Percentiles rank a stretch among this genome's conserved stretches.
Evolutionary conservation across 1,140 invertebrate genomes (phyloP).

Genomic region (Pissodes strobi): DNA sequence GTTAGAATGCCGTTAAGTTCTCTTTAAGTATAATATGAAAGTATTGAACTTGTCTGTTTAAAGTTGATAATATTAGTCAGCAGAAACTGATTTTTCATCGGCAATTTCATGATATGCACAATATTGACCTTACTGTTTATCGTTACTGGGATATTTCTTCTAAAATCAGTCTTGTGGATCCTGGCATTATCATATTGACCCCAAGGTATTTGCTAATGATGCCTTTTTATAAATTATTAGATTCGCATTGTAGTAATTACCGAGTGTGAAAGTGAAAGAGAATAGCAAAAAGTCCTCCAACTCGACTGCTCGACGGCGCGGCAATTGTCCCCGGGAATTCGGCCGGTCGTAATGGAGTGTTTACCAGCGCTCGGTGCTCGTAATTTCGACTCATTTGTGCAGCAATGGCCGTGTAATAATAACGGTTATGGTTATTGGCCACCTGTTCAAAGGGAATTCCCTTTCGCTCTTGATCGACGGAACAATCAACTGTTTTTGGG

Average conservation of each 20-base stretch:
- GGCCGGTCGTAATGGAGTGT: conserved; percentile 56
- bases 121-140: no score
- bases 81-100: no score
- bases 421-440: conserved; percentile 58
- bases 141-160: no score
- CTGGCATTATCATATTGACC: no score
- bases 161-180: no score
- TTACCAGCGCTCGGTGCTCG: conserved; percentile 55
- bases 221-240: no score
- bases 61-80: no score
- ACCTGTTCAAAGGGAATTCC: conserved; percentile 52
- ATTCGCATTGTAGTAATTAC: conserved; percentile 11
- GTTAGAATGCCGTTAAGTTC: no score
- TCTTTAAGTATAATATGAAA: no score
- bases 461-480: conserved; percentile 49
- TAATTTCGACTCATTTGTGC: conserved; percentile 58
- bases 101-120: no score
- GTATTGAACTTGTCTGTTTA: no score
- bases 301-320: conserved; percentile 10
- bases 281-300: conserved; percentile 16
- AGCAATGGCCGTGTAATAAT: conserved; percentile 57
- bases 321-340: conserved; percentile 53
- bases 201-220: no score
- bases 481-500: conserved; percentile 23
- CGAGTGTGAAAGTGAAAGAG: conserved; percentile 23